Evolutionary conservation across 1,140 invertebrate species (phyloP), one percentile per base, ranked within the genome.

Genomic region (Drosophila tani): DNA sequence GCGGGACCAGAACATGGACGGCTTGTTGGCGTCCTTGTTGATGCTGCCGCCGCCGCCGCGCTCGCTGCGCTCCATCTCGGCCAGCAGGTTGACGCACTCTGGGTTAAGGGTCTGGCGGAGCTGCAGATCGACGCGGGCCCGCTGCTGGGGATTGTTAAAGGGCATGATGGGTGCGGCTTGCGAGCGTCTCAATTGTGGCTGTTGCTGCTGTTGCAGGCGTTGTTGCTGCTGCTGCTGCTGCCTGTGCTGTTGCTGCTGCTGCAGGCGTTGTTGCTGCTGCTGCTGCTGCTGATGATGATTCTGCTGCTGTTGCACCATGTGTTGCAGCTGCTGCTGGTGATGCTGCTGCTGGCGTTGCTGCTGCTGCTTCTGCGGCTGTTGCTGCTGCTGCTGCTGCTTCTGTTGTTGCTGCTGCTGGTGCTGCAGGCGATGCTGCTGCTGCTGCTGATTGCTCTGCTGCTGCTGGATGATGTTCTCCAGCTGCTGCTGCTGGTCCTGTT

Each of bases 1-100:
- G 14, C 91, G 85, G 0, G 91, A 92, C 91, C 91, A 92, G 53
- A 91, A 92, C 43, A 90, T 60, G 9, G 91, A 92, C 3, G 84
- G 84, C 9, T 78, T 73, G 12, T 69, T 67, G 27, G 69, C 75
- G 41, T 87, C 84, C 17, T 58, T 71, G 50, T 80, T 74, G 49
- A 87, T 82, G 64, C 35, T 75, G 47, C 35, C 50, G 11, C 29
- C 21, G 21, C 35, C 50, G 11, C 29, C 47, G 14, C 45, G 57
- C 0, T 74, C 53, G 29, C 51, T 63, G 0, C 45, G 40, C 24
- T 78, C 73, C 66, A 75, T 81, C 11, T 68, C 66, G 8, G 45
- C 68, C 11, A 91, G 56, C 11, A 91, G 46, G 4, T 62, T 58
- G 6, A 58, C 74, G 45, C 82, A 86, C 68, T 88, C 86, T 6